Percentiles rank a stretch among this genome's conserved stretches.
These are phyloP conservation scores for Petrosia ficiformis DNA, from an alignment of 37 sponge, comb jelly and placozoan species.

Conservation along the genomic window DNA sequence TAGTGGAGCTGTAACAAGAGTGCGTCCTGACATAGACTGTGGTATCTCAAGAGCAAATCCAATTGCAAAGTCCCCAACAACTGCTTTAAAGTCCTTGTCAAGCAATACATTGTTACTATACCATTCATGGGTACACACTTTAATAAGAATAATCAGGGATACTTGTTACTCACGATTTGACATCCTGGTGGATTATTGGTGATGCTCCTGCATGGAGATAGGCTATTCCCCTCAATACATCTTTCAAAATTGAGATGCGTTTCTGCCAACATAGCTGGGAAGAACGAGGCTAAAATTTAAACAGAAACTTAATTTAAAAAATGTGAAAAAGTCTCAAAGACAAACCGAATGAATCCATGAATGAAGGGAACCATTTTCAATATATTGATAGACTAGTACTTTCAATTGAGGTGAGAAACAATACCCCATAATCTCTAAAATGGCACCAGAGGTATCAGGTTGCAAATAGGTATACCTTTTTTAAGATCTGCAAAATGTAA, in stretches of 20 bases:
- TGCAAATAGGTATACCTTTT: background rate
- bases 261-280: background rate
- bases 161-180: constrained; percentile 5
- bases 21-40: background rate
- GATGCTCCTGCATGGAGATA: background rate
- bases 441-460: background rate
- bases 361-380: constrained; percentile 3
- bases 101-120: constrained; percentile 6
- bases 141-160: background rate
- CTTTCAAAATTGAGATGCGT: background rate
- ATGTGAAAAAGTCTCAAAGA: background rate
- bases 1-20: constrained; percentile 1
- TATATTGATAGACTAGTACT: background rate
- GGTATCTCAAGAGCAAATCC: constrained; percentile 1
- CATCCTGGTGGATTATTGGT: background rate
- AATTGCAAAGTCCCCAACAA: constrained; percentile 8
- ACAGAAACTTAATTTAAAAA: background rate
- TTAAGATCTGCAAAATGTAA: background rate
- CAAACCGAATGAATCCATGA: constrained; percentile 1
- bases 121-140: background rate
- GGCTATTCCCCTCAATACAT: background rate
- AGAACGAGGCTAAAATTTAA: background rate
- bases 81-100: background rate
- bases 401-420: background rate
- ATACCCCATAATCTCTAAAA: constrained; percentile 2